Percentiles rank a stretch among this genome's conserved stretches.
Conservation (phyloP, 2,113 vertebrate species). For the Malurus cyaneus region DNA sequence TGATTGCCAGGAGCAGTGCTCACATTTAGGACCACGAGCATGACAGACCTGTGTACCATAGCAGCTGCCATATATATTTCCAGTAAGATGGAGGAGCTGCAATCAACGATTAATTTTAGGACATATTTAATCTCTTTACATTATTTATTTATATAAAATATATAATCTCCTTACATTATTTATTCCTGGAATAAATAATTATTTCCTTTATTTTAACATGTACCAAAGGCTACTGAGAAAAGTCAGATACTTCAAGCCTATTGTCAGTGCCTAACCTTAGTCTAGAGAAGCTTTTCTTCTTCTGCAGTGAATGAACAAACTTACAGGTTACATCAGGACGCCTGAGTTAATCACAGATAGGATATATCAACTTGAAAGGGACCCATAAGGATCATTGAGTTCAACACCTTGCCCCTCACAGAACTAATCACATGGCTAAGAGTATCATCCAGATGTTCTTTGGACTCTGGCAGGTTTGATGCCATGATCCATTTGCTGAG, state of each 20-base stretch:
- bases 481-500: not conserved
- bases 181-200: not conserved
- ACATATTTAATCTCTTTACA: accelerated
- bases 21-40: not conserved
- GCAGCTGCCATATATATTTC: not conserved
- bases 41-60: not conserved
- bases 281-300: not conserved
- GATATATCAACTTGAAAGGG: not conserved
- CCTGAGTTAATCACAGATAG: not conserved
- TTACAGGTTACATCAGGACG: not conserved
- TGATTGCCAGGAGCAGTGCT: not conserved
- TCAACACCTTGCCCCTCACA: not conserved
- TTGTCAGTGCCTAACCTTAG: not conserved
- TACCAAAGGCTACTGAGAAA: not conserved
- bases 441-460: not conserved
- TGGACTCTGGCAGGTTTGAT: not conserved
- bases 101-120: not conserved
- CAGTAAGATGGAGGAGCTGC: not conserved
- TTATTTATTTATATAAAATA: too few relatives aligned
- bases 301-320: not conserved
- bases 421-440: not conserved
- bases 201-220: not conserved
- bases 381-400: not conserved
- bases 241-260: not conserved
- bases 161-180: not conserved